A percentile compares a stretch with the other conserved stretches of the same genome.
Evolutionary conservation across 1,140 invertebrate species (phyloP).

Genomic region (Leptoteleia sp.): DNA sequence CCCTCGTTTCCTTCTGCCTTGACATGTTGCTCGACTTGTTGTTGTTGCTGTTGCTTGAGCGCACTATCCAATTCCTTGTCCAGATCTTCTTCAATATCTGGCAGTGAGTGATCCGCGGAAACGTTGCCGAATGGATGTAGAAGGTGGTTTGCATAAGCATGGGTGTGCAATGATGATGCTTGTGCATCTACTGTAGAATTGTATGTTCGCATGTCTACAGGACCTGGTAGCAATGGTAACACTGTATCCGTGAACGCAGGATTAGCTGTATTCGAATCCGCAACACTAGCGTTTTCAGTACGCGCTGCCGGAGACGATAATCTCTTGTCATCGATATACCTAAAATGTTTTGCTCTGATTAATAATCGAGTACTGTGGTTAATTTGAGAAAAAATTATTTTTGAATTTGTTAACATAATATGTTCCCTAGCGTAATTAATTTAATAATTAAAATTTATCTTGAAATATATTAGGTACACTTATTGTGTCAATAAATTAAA

Average conservation of each 20-base stretch:
- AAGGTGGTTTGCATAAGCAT: conserved; percentile 84
- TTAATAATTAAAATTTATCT: too few relatives aligned
- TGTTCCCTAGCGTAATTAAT: too few relatives aligned
- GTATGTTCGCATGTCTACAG: conserved; percentile 93
- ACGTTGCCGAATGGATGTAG: conserved; percentile 84
- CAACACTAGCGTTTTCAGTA: conserved; percentile 68
- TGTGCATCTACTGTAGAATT: conserved; percentile 81
- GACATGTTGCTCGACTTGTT: conserved; percentile 69
- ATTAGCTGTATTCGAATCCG: conserved; percentile 67
- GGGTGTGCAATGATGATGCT: conserved; percentile 81
- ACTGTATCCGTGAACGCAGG: conserved; percentile 83
- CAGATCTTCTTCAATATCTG: conserved; percentile 88
- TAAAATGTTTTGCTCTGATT: conserved; percentile 20
- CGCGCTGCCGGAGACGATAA: conserved; percentile 67
- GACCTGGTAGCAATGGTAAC: conserved; percentile 88
- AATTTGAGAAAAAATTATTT: too few relatives aligned
- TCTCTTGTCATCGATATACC: conserved; percentile 76
- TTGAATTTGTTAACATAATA: too few relatives aligned
- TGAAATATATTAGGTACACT: too few relatives aligned
- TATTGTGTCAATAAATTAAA: too few relatives aligned
- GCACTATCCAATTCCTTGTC: conserved; percentile 88
- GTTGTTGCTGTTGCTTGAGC: conserved; percentile 82
- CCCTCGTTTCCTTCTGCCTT: conserved; percentile 65
- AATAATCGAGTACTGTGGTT: too few relatives aligned
- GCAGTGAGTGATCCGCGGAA: conserved; percentile 85